A percentile compares a stretch with the other conserved stretches of the same genome.
phyloP scores from a whole-genome alignment of 2,797 vertebrate genomes.

The Psittacula derbiana region DNA sequence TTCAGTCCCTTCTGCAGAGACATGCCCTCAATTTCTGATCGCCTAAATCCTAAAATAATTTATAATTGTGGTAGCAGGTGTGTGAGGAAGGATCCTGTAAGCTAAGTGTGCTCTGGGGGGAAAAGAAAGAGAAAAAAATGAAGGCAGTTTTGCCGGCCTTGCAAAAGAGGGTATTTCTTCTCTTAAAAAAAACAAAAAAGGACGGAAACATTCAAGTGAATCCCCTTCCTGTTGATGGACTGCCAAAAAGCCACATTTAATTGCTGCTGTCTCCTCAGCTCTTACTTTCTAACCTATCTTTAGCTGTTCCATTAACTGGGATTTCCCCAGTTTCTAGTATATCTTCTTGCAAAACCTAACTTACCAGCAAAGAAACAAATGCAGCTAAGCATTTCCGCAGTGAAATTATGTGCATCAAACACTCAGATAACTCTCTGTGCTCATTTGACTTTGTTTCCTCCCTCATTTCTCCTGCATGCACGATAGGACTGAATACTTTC shows the following conservation, averaged over 20 bases:
- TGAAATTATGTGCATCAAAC: not conserved
- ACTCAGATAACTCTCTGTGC: not conserved
- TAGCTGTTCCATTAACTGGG: not conserved
- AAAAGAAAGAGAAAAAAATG: not conserved
- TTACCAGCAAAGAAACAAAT: not conserved
- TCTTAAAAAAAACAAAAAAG: not conserved
- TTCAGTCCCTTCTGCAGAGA: not conserved
- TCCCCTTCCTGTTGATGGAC: not conserved
- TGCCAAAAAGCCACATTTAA: not conserved
- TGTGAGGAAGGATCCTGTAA: not conserved
- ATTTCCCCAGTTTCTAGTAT: not conserved
- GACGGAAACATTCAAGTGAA: not conserved
- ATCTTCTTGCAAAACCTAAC: not conserved
- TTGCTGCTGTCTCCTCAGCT: not conserved
- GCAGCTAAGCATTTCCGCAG: not conserved
- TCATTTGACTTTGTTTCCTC: not conserved
- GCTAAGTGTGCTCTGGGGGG: not conserved
- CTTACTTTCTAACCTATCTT: constrained; percentile 15
- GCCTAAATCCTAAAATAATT: not conserved
- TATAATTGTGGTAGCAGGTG: not conserved
- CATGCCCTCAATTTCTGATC: not conserved
- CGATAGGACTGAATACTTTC: not conserved
- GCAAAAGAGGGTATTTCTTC: not conserved
- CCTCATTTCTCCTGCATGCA: not conserved
- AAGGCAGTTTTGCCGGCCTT: not conserved